These are phyloP conservation scores for Telmatherina bonti DNA, from an alignment of 2,797 vertebrate species.

Conservation along the genomic window DNA sequence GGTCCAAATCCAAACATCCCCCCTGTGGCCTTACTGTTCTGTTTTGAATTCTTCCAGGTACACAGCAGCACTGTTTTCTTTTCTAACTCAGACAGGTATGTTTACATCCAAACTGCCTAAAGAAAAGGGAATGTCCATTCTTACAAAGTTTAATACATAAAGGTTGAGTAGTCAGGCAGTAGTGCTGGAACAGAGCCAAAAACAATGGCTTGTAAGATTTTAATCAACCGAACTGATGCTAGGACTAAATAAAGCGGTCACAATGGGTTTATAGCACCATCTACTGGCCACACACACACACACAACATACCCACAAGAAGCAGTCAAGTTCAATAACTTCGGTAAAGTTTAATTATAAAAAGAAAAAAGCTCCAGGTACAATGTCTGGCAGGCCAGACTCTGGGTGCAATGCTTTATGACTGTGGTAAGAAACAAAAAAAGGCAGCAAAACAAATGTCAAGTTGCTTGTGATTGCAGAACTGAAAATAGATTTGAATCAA, in stretches of 20 bases:
- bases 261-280: slow-evolving; percentile 29
- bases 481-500: neutral
- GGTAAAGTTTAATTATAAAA: slow-evolving; percentile 27
- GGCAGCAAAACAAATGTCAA: slow-evolving; percentile 17
- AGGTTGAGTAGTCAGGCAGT: neutral
- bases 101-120: neutral
- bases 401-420: slow-evolving; percentile 92
- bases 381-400: slow-evolving; percentile 91
- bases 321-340: neutral
- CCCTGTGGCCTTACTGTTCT: neutral
- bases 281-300: slow-evolving; percentile 7
- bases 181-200: neutral
- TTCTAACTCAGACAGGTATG: neutral
- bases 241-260: neutral
- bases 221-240: neutral
- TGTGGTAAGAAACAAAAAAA: slow-evolving; percentile 11
- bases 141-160: neutral
- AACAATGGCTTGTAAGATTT: neutral
- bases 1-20: neutral
- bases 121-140: neutral
- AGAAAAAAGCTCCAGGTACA: slow-evolving; percentile 91
- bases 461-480: slow-evolving; percentile 1
- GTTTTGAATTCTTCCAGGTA: neutral
- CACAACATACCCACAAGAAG: slow-evolving; percentile 2
- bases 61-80: neutral